Evolutionary conservation across 2,113 vertebrate species (phyloP).

Genomic region (Gracilinanus agilis): DNA sequence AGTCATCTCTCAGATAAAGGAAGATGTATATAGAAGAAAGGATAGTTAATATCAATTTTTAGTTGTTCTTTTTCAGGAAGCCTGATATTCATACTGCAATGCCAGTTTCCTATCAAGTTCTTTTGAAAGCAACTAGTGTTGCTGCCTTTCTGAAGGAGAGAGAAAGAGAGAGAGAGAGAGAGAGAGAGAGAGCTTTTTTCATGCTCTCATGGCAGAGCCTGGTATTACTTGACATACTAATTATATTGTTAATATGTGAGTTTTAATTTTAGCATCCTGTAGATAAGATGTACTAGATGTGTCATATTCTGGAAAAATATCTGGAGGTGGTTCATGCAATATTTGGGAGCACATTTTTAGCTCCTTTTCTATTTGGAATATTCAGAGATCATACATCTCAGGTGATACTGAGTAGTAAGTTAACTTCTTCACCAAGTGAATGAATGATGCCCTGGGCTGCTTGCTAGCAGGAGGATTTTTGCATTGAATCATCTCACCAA

Average conservation of each 20-base stretch:
- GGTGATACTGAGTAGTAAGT: neutral
- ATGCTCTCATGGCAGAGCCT: neutral
- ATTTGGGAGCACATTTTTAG: neutral
- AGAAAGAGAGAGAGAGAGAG: neutral
- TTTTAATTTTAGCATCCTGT: neutral
- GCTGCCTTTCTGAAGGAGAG: neutral
- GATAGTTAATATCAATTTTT: neutral
- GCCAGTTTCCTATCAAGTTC: neutral
- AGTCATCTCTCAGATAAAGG: constrained; percentile 15
- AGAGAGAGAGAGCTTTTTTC: neutral
- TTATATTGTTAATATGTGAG: neutral
- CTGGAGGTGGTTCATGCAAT: neutral
- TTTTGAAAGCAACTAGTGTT: constrained; percentile 19
- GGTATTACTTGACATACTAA: neutral
- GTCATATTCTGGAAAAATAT: neutral
- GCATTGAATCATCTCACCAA: neutral
- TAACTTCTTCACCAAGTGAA: neutral
- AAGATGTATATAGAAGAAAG: neutral
- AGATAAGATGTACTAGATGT: neutral
- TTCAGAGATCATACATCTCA: neutral
- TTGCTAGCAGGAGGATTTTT: neutral
- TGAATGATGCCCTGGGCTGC: neutral
- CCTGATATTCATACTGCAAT: neutral
- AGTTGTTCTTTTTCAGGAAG: neutral
- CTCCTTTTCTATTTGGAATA: neutral